phyloP scores from a whole-genome alignment of 2,797 vertebrate genomes.

The Cyprinella venusta region DNA sequence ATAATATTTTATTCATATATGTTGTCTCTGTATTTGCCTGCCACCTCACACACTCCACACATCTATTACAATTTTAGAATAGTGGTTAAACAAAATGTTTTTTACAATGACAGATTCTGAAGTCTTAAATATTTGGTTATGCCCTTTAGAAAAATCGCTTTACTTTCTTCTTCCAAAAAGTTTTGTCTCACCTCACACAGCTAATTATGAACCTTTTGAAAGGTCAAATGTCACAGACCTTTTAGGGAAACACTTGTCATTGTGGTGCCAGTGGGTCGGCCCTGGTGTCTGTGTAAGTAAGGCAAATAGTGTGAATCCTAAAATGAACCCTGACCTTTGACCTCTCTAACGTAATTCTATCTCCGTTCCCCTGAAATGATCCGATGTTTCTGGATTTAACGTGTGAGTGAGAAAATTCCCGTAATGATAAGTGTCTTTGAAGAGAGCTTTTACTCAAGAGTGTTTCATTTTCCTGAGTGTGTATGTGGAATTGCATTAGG shows the following conservation, averaged over 20 bases:
- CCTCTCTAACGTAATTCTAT: conserved; percentile 53
- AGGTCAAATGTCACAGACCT: conserved; percentile 62
- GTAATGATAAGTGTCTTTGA: conserved; percentile 51
- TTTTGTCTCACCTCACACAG: background rate
- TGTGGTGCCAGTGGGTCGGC: conserved; percentile 60
- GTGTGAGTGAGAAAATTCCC: conserved; percentile 67
- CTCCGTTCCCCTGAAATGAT: conserved; percentile 70
- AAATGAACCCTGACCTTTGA: conserved; percentile 70
- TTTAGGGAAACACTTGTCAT: conserved; percentile 65
- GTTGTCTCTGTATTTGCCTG: background rate
- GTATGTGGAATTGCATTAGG: conserved; percentile 40
- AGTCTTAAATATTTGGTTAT: background rate
- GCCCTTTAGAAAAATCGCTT: background rate
- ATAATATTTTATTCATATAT: background rate
- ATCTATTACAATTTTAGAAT: background rate
- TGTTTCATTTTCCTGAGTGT: conserved; percentile 36
- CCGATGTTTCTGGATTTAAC: conserved; percentile 64
- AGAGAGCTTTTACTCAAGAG: conserved; percentile 59
- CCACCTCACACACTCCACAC: no score
- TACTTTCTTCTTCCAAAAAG: background rate
- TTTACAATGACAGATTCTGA: background rate
- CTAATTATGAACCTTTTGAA: background rate
- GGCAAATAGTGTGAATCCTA: conserved; percentile 67
- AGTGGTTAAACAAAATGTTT: background rate
- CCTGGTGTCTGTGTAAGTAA: conserved; percentile 58